phyloP scores from a whole-genome alignment of 64 coral and sea anemone genomes.

The Montipora foliosa region DNA sequence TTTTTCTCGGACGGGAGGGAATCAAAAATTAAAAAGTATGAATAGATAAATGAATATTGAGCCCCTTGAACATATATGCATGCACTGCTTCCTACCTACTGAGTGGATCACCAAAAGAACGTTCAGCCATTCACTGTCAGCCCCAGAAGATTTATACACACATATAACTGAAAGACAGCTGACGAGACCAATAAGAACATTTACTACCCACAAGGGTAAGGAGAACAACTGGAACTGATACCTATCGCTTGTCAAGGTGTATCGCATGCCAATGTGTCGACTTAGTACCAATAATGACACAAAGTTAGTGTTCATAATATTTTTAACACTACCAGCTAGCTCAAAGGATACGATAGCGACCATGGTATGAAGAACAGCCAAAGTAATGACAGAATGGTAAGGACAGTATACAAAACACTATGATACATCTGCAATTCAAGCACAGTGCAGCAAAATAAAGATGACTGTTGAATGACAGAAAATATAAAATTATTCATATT shows the following conservation, averaged over 20 bases:
- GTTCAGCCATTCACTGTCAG: constrained; percentile 33
- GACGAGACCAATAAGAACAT: constrained; percentile 25
- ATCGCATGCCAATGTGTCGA: neutral
- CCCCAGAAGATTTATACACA: constrained; percentile 25
- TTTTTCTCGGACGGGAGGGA: neutral
- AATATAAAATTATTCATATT: too few relatives aligned
- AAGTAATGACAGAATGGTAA: constrained; percentile 7
- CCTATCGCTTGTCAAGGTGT: neutral
- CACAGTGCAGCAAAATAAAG: neutral
- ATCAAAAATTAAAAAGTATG: too few relatives aligned
- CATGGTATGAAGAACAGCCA: constrained; percentile 20
- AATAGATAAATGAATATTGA: too few relatives aligned
- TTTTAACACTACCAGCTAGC: neutral
- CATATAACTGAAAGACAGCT: constrained; percentile 39
- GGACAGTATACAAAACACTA: neutral
- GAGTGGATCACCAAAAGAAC: constrained; percentile 30
- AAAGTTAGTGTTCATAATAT: neutral
- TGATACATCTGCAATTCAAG: constrained; percentile 15
- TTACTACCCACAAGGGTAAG: constrained; percentile 25
- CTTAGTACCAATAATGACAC: neutral
- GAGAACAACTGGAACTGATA: constrained; percentile 26
- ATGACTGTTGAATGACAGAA: too few relatives aligned
- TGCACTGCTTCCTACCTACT: neutral
- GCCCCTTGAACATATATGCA: neutral
- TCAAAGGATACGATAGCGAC: constrained; percentile 44